phyloP scores from a whole-genome alignment of 2,888 invertebrate species.

The Torymus texanus region DNA sequence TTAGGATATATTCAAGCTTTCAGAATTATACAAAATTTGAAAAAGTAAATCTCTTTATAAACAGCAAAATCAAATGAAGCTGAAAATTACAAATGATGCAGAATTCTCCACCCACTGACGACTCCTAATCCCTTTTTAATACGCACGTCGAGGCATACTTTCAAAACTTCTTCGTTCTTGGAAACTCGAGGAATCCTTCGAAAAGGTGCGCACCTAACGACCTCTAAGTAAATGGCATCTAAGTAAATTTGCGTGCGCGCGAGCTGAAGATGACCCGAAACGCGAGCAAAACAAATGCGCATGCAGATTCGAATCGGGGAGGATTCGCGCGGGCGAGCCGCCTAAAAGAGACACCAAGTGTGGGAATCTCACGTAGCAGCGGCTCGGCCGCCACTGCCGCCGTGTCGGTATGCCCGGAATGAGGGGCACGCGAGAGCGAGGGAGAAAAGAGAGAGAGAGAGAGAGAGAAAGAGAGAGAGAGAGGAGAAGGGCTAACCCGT shows the following conservation, averaged over 20 bases:
- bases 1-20: no score
- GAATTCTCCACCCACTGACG: no score
- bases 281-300: slow-evolving; percentile 31
- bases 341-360: slow-evolving; percentile 66
- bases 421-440: slow-evolving; percentile 70
- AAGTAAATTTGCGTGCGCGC: slow-evolving; percentile 22
- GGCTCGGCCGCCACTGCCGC: slow-evolving; percentile 47
- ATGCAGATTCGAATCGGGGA: slow-evolving; percentile 34
- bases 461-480: slow-evolving; percentile 39
- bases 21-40: no score
- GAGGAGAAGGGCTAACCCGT: slow-evolving; percentile 40
- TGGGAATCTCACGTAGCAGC: slow-evolving; percentile 74
- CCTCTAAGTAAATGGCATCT: slow-evolving; percentile 18
- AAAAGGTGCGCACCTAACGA: neutral
- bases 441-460: slow-evolving; percentile 41
- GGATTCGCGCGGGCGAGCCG: neutral
- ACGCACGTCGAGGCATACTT: no score
- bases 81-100: no score
- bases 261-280: slow-evolving; percentile 23
- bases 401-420: slow-evolving; percentile 72
- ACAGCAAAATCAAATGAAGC: no score
- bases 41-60: no score
- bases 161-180: no score
- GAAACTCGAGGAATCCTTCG: neutral
- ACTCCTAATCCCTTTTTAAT: slow-evolving; percentile 31